Percentiles rank a stretch among this genome's conserved stretches.
phyloP scores from a whole-genome alignment of 2,888 invertebrate species.

The Caenorhabditis sp. region DNA sequence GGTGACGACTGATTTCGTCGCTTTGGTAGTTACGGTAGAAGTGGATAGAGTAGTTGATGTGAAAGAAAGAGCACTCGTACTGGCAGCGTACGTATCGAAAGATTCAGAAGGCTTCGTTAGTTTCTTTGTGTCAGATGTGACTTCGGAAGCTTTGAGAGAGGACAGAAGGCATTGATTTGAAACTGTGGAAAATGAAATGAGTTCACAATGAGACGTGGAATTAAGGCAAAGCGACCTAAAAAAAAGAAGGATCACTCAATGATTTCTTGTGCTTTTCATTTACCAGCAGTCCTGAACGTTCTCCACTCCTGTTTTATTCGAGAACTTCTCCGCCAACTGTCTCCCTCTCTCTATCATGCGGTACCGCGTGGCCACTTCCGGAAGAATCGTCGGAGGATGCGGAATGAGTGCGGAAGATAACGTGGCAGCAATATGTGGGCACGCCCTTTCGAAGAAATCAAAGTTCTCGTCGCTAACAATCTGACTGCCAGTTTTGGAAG shows the following conservation, averaged over 20 bases:
- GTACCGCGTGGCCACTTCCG: constrained; percentile 32
- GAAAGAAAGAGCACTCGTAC: neutral
- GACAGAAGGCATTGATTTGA: constrained; percentile 35
- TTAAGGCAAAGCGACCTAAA: constrained; percentile 44
- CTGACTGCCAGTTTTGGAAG: constrained; percentile 24
- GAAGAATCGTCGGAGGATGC: constrained; percentile 32
- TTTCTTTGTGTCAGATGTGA: neutral
- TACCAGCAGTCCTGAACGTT: constrained; percentile 56
- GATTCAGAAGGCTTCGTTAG: constrained; percentile 25
- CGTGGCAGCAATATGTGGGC: constrained; percentile 30
- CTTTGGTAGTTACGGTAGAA: neutral
- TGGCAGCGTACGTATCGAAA: constrained; percentile 29
- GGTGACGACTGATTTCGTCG: neutral
- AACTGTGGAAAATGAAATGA: constrained; percentile 35
- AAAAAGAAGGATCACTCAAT: too few relatives aligned
- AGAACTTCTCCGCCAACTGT: constrained; percentile 20
- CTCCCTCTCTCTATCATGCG: constrained; percentile 36
- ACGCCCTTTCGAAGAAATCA: constrained; percentile 72
- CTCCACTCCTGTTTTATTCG: constrained; percentile 33
- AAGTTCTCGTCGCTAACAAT: constrained; percentile 61
- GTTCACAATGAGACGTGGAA: constrained; percentile 12
- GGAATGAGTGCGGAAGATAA: constrained; percentile 9
- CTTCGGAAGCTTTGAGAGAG: neutral
- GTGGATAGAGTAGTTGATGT: neutral
- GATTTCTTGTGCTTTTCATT: neutral